These are phyloP conservation scores for Anastrepha ludens DNA, from an alignment of 1,140 invertebrate species.

Conservation along the genomic window DNA sequence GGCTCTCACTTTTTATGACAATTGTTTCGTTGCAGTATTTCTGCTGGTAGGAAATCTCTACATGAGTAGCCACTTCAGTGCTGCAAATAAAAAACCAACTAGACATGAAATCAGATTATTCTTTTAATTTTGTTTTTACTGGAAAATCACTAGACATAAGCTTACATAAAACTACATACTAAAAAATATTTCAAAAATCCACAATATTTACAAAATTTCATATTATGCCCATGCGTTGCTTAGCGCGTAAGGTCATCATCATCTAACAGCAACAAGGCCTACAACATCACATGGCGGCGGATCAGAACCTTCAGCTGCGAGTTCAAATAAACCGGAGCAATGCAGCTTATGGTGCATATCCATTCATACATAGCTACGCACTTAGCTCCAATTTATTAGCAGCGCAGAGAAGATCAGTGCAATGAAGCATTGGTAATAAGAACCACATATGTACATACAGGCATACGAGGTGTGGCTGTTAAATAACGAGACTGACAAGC, in stretches of 20 bases:
- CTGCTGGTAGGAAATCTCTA: too few species aligned
- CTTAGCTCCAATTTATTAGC: not conserved
- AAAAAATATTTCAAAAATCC: not conserved
- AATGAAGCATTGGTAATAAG: constrained; percentile 21
- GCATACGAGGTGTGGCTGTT: too few species aligned
- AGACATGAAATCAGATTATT: too few species aligned
- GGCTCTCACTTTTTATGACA: too few species aligned
- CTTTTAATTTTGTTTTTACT: too few species aligned
- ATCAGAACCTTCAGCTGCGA: constrained; percentile 4
- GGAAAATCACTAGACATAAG: too few species aligned
- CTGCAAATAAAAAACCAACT: too few species aligned
- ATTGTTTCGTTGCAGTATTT: too few species aligned
- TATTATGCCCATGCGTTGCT: not conserved
- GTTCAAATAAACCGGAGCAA: not conserved
- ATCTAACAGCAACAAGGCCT: constrained; percentile 6
- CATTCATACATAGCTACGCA: not conserved
- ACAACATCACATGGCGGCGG: not conserved
- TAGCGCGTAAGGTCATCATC: not conserved
- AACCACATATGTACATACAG: not conserved
- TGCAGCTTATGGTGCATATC: not conserved
- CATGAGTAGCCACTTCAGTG: too few species aligned
- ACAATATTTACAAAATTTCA: not conserved
- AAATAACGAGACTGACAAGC: not conserved
- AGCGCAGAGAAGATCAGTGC: not conserved
- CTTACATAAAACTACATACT: too few species aligned